Evolutionary conservation across 2,797 vertebrate genomes (phyloP).

Genomic region (Crax fasciolata): DNA sequence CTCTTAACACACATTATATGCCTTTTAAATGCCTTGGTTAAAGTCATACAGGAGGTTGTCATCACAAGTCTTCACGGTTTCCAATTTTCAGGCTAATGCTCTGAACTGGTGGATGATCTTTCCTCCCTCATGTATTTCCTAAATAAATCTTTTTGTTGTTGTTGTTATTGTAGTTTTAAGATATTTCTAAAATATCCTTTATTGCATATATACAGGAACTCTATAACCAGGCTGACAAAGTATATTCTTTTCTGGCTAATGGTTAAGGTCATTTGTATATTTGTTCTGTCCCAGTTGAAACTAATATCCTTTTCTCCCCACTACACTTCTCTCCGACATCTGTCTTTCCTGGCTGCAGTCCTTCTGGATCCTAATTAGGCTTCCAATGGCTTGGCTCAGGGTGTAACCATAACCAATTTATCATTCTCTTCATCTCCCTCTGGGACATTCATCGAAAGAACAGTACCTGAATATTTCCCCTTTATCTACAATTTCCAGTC

Average conservation of each 20-base stretch:
- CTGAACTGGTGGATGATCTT: not conserved
- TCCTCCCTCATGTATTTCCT: not conserved
- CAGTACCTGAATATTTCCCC: constrained; percentile 65
- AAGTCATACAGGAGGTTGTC: not conserved
- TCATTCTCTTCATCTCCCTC: constrained; percentile 63
- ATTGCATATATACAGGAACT: not conserved
- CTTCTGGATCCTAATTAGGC: constrained; percentile 64
- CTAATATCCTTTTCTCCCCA: constrained; percentile 20
- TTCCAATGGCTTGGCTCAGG: constrained; percentile 67
- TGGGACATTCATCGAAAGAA: constrained; percentile 29
- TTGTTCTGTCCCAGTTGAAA: constrained; percentile 62
- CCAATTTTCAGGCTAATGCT: not conserved
- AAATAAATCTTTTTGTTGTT: not conserved
- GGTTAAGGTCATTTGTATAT: constrained; percentile 49
- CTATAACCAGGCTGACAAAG: not conserved
- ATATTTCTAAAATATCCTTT: not conserved
- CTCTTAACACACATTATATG: not conserved
- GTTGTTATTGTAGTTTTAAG: not conserved
- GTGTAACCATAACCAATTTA: constrained; percentile 61
- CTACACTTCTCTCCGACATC: constrained; percentile 27
- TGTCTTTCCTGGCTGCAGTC: constrained; percentile 65
- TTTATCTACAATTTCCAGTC: constrained; percentile 67
- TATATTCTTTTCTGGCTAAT: constrained; percentile 5
- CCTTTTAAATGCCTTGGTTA: not conserved
- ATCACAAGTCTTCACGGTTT: not conserved